phyloP scores from a whole-genome alignment of 2,888 invertebrate species.

The Punctoribates punctum region DNA sequence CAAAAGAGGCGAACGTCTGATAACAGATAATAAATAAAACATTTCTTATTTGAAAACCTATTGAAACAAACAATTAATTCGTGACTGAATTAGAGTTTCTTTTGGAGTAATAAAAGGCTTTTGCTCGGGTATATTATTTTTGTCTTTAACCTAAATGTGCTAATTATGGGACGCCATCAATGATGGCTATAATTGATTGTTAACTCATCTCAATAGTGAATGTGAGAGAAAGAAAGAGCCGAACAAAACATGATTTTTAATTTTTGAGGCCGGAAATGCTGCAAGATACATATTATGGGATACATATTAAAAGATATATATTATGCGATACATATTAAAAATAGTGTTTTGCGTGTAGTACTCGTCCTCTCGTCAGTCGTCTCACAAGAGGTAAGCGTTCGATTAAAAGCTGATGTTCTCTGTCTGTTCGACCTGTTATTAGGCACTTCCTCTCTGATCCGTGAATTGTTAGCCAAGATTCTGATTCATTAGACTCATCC shows the following conservation, averaged over 20 bases:
- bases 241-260: constrained; percentile 27
- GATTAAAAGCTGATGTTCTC: background rate
- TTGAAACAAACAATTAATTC: constrained; percentile 31
- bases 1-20: constrained; percentile 25
- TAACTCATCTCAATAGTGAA: constrained; percentile 12
- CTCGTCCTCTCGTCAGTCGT: background rate
- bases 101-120: background rate
- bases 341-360: constrained; percentile 19
- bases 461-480: constrained; percentile 12
- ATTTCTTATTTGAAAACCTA: background rate
- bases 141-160: constrained; percentile 33
- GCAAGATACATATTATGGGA: background rate
- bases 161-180: constrained; percentile 23
- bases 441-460: constrained; percentile 21
- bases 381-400: background rate
- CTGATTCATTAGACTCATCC: background rate
- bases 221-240: background rate
- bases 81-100: background rate
- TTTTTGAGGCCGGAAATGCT: constrained; percentile 26
- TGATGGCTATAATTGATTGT: constrained; percentile 32
- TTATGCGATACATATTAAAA: background rate
- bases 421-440: constrained; percentile 24
- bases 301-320: too few species aligned
- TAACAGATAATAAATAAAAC: constrained; percentile 19
- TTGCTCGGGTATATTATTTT: background rate